Evolutionary conservation across 2,888 invertebrate genomes (phyloP), one percentile per base, ranked within the genome.

Genomic region (Exephanes ischioxanthus): DNA sequence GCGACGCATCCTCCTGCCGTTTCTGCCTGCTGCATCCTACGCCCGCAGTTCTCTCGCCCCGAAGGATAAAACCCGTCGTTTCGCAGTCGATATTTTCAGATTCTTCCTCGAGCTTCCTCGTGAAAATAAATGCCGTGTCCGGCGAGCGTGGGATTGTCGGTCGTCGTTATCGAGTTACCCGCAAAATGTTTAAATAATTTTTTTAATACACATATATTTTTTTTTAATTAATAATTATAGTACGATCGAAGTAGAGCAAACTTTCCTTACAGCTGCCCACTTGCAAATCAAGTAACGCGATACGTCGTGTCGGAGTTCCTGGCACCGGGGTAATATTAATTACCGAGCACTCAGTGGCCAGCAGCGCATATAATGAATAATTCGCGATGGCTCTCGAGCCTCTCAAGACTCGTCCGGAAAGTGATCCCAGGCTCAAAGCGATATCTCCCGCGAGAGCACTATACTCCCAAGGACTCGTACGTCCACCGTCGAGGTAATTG

Each of bases 61-160:
- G 33, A 55, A 77, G 84, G 87, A 83, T 87, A 88, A 86, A 80
- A 86, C 83, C 77, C 63, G 90, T 91, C 91, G 83, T 90, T 91
- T 94, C 90, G 87, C 94, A 87, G 94, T 93, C 93, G 94, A 94
- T 94, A 94, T 88, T 89, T 87, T 79, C 85, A 83, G 80, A 67
- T 84, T 71, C 80, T 53, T 66, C 77, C 51, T 80, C 55, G 16
- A 53, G 30, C 22, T 80, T 75, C 63, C 70, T 67, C 63, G 37
- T 41, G 73, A 53, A 53, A 66, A 73, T 22, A 26, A 77, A 81
- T 79, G 73, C 80, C 51, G 79, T 51, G 63, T 75, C 68, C 41
- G 71, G 71, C 61, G 73, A 79, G 72, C 41, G n/a, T 51, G 77
- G 48, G 61, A 55, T 22, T 37, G 67, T 14, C 67, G 22, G 67